Percentiles rank a stretch among this genome's conserved stretches.
These are phyloP conservation scores for Leptoclinus maculatus DNA, from an alignment of 2,797 vertebrate species.

Conservation along the genomic window DNA sequence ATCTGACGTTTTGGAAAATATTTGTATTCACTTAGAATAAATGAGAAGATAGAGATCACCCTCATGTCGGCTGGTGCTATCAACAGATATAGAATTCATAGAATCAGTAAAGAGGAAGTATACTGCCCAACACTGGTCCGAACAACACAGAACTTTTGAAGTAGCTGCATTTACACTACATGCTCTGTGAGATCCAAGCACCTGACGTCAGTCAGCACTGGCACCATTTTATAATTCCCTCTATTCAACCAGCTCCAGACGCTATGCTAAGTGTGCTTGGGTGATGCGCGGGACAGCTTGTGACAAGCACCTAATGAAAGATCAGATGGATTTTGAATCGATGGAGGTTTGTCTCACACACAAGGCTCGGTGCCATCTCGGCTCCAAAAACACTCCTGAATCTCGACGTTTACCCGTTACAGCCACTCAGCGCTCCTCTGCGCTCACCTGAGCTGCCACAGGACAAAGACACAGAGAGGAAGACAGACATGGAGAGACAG, in stretches of 20 bases:
- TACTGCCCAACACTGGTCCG: neutral
- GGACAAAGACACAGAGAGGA: conserved; percentile 40
- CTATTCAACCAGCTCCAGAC: conserved; percentile 37
- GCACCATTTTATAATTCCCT: conserved; percentile 36
- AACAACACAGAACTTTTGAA: conserved; percentile 14
- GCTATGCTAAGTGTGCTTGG: conserved; percentile 5
- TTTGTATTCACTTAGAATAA: neutral
- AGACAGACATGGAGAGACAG: conserved; percentile 12
- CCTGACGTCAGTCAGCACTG: conserved; percentile 29
- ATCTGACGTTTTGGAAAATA: neutral
- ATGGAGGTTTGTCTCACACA: conserved; percentile 55
- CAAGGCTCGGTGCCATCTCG: conserved; percentile 51
- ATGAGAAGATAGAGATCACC: neutral
- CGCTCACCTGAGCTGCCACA: conserved; percentile 52
- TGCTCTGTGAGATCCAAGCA: conserved; percentile 42
- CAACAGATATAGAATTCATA: neutral
- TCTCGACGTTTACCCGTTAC: conserved; percentile 37
- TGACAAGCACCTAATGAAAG: conserved; percentile 72
- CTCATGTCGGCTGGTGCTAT: neutral
- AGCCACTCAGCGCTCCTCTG: conserved; percentile 28
- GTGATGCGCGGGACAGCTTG: conserved; percentile 52
- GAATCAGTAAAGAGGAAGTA: neutral
- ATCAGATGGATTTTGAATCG: conserved; percentile 66
- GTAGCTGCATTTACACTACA: conserved; percentile 35
- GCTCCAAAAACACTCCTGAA: conserved; percentile 58